Percentiles rank a stretch among this genome's conserved stretches.
These are phyloP conservation scores for Drosophila maculinotata DNA, from an alignment of 2,888 invertebrate species.

Conservation along the genomic window DNA sequence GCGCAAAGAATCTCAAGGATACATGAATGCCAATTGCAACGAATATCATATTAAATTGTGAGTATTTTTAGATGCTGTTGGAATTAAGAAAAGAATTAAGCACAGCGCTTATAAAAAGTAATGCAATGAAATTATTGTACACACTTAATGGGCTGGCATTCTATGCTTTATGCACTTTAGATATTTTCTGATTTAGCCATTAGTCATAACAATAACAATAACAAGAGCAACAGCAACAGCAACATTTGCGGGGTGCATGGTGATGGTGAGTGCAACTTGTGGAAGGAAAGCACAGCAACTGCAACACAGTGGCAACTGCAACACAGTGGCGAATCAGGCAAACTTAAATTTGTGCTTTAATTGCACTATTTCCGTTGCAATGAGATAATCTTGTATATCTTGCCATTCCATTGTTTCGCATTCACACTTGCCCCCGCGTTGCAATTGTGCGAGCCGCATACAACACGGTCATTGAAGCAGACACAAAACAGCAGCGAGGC, in stretches of 20 bases:
- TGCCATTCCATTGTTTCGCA: constrained; percentile 28
- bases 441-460: constrained; percentile 43
- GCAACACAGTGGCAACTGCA: constrained; percentile 21
- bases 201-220: constrained; percentile 54
- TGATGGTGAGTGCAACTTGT: constrained; percentile 30
- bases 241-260: constrained; percentile 27
- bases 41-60: constrained; percentile 11
- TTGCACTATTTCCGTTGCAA: constrained; percentile 82
- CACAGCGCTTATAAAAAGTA: constrained; percentile 2
- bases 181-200: constrained; percentile 50
- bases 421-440: constrained; percentile 25
- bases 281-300: too few relatives aligned
- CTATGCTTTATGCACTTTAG: constrained; percentile 55
- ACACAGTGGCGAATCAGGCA: constrained; percentile 22
- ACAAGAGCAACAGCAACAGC: constrained; percentile 12
- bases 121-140: constrained; percentile 29
- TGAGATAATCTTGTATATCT: constrained; percentile 75
- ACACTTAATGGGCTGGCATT: constrained; percentile 35
- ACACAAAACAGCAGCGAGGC: background rate
- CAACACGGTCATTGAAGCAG: constrained; percentile 40
- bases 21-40: background rate
- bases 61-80: constrained; percentile 41
- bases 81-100: constrained; percentile 34
- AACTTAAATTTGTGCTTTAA: constrained; percentile 78
- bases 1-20: constrained; percentile 14